Evolutionary conservation across 2,797 vertebrate genomes (phyloP).

Genomic region (Oreochromis grahami): DNA sequence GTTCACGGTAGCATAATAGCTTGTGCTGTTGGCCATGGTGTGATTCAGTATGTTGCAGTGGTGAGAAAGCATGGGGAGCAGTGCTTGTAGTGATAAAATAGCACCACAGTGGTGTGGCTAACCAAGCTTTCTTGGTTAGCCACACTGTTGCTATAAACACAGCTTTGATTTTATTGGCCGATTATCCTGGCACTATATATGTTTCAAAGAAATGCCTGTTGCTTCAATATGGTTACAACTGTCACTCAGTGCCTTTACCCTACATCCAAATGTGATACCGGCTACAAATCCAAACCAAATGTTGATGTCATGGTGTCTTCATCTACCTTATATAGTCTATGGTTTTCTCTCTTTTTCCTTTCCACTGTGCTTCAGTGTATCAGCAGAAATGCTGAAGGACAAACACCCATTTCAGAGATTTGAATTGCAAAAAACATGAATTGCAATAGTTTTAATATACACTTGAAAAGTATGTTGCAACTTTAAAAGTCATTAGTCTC

Average conservation of each 20-base stretch:
- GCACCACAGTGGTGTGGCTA: neutral
- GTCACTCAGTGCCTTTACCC: neutral
- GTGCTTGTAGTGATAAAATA: neutral
- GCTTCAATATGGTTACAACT: neutral
- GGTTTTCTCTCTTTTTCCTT: neutral
- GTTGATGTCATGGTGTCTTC: neutral
- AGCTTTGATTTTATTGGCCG: neutral
- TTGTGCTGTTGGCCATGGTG: neutral
- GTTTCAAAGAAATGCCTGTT: neutral
- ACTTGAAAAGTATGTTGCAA: neutral
- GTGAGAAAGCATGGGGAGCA: neutral
- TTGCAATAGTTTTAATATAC: neutral
- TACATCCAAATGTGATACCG: neutral
- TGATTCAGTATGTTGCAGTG: constrained; percentile 18
- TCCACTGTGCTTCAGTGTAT: neutral
- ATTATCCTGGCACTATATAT: neutral
- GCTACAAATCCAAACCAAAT: neutral
- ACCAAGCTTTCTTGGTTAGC: neutral
- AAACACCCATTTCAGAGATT: neutral
- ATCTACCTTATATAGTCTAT: neutral
- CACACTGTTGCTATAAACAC: neutral
- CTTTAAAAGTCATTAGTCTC: neutral
- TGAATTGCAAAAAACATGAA: neutral
- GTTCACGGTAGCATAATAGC: neutral
- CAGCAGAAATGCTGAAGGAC: neutral